Conservation (phyloP, 1,140 invertebrate genomes). For the Aphelenchoides besseyi region DNA sequence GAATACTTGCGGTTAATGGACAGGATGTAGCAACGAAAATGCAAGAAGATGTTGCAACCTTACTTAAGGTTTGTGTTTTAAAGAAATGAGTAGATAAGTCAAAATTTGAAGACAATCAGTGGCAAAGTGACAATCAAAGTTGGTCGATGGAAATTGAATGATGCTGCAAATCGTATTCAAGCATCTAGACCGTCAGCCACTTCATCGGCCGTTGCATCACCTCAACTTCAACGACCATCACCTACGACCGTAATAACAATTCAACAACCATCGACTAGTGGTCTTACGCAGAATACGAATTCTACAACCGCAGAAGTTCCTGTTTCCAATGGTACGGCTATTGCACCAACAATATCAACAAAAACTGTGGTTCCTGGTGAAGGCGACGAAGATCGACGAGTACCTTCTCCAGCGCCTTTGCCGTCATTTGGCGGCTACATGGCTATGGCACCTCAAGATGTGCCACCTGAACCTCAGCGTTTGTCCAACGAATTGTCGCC, state of each 20-base stretch:
- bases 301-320: not conserved
- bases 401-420: slow-evolving; percentile 25
- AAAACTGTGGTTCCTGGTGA: slow-evolving; percentile 11
- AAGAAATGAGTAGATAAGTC: not conserved
- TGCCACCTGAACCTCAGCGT: slow-evolving; percentile 36
- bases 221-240: not conserved
- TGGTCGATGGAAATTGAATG: slow-evolving; percentile 58
- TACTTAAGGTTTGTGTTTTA: slow-evolving; percentile 72
- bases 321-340: slow-evolving; percentile 18
- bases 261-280: not conserved
- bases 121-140: slow-evolving; percentile 57
- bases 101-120: slow-evolving; percentile 42
- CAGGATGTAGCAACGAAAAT: slow-evolving; percentile 77
- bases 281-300: slow-evolving; percentile 20
- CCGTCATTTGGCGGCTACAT: slow-evolving; percentile 23
- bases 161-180: slow-evolving; percentile 55
- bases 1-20: slow-evolving; percentile 81
- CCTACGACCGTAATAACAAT: not conserved
- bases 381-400: slow-evolving; percentile 18
- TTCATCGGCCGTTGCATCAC: not conserved
- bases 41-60: slow-evolving; percentile 79
- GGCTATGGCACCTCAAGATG: slow-evolving; percentile 17
- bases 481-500: slow-evolving; percentile 31
- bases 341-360: slow-evolving; percentile 11
- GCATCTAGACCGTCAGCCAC: slow-evolving; percentile 17